Conservation (phyloP, 2,797 vertebrate genomes). For the Tapera naevia region DNA sequence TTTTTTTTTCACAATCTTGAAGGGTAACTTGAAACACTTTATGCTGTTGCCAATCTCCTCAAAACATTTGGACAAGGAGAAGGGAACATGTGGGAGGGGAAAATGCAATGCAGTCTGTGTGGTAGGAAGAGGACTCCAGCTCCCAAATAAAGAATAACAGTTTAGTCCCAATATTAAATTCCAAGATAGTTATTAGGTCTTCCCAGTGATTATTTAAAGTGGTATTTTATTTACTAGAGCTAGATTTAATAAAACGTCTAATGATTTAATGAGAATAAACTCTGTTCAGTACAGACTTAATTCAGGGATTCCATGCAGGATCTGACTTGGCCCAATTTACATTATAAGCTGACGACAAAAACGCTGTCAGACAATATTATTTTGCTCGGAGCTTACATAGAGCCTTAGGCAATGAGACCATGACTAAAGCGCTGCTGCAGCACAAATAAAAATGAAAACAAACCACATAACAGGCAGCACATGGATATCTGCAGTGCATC, state of each 20-base stretch:
- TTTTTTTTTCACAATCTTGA: neutral
- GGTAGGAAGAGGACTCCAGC: neutral
- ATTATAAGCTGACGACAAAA: neutral
- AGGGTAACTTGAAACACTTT: neutral
- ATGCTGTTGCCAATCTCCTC: neutral
- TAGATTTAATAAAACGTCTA: neutral
- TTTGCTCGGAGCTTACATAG: neutral
- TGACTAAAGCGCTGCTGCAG: neutral
- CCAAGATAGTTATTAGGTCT: neutral
- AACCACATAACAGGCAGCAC: neutral
- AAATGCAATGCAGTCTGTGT: fast-evolving
- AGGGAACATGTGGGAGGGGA: neutral
- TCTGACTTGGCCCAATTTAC: neutral
- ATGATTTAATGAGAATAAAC: neutral
- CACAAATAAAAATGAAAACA: neutral
- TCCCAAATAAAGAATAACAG: neutral
- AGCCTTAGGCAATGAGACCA: neutral
- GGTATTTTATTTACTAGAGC: neutral
- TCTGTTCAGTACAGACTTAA: fast-evolving
- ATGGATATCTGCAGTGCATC: neutral
- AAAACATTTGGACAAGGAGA: neutral
- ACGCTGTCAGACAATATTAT: neutral
- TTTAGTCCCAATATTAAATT: neutral
- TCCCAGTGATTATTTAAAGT: neutral
- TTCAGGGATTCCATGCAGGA: neutral